Percentiles rank a stretch among this genome's conserved stretches.
phyloP scores from a whole-genome alignment of 2,888 invertebrate species.

The Caenorhabditis virilis region DNA sequence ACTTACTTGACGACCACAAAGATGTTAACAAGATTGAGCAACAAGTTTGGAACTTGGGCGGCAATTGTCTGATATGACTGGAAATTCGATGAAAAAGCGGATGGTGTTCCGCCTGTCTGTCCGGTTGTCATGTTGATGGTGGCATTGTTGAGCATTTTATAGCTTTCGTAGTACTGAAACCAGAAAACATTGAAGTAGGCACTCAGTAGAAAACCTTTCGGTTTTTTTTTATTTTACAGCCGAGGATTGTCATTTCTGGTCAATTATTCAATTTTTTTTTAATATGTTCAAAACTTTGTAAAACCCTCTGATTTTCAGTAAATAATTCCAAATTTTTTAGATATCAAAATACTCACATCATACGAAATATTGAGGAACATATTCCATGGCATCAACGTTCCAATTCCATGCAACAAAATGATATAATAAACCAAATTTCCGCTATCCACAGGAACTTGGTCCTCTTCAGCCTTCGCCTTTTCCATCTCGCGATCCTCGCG shows the following conservation, averaged over 20 bases:
- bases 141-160: slow-evolving; percentile 76
- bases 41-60: slow-evolving; percentile 88
- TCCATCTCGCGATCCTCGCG: slow-evolving; percentile 8
- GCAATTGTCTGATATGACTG: slow-evolving; percentile 85
- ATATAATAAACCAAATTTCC: slow-evolving; percentile 73
- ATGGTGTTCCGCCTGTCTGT: slow-evolving; percentile 24
- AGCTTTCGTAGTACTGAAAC: slow-evolving; percentile 77
- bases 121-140: slow-evolving; percentile 31
- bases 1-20: slow-evolving; percentile 70
- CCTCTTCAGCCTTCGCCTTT: slow-evolving; percentile 11
- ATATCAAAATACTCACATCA: slow-evolving; percentile 38
- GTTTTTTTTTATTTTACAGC: too few species aligned
- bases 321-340: background rate
- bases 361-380: slow-evolving; percentile 85
- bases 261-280: too few species aligned
- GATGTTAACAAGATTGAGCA: slow-evolving; percentile 77
- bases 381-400: slow-evolving; percentile 96
- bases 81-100: slow-evolving; percentile 78
- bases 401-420: slow-evolving; percentile 89
- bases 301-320: too few species aligned
- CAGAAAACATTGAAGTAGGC: too few species aligned
- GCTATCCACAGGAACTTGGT: slow-evolving; percentile 24
- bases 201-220: too few species aligned
- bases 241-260: too few species aligned
- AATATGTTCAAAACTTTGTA: too few species aligned